Conservation (phyloP, 2,113 vertebrate genomes). For the Hyla sarda region DNA sequence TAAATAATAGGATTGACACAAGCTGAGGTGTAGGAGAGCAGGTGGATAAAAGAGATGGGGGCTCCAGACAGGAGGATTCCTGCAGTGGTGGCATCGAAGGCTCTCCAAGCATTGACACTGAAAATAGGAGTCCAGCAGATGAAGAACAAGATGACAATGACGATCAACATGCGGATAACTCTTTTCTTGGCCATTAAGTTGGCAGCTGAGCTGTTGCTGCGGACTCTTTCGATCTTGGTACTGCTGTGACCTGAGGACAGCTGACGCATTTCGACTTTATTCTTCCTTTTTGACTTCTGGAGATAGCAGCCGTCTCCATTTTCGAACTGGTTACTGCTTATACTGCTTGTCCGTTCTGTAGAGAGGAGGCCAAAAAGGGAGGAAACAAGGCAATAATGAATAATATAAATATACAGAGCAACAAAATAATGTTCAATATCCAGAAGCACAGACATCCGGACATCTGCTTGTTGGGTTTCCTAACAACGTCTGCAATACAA, state of each 20-base stretch:
- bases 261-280: conserved; percentile 72
- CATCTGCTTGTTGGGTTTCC: background rate
- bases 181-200: conserved; percentile 96
- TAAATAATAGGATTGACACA: conserved; percentile 97
- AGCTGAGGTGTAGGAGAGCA: conserved; percentile 94
- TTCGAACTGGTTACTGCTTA: conserved; percentile 71
- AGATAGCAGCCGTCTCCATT: conserved; percentile 91
- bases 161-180: conserved; percentile 94
- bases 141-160: conserved; percentile 95
- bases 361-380: background rate
- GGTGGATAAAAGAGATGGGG: conserved; percentile 96
- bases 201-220: conserved; percentile 82
- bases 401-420: background rate
- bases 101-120: conserved; percentile 93
- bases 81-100: conserved; percentile 83
- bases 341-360: conserved; percentile 81
- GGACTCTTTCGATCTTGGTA: conserved; percentile 70
- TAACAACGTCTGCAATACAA: conserved; percentile 6
- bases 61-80: conserved; percentile 87
- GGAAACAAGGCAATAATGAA: background rate
- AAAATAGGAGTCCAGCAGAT: conserved; percentile 96
- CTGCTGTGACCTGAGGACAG: conserved; percentile 59
- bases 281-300: conserved; percentile 74
- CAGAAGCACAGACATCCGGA: conserved; percentile 5
- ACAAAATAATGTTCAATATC: background rate